These are phyloP conservation scores for Brienomyrus brachyistius DNA, from an alignment of 2,113 vertebrate genomes.

Conservation along the genomic window DNA sequence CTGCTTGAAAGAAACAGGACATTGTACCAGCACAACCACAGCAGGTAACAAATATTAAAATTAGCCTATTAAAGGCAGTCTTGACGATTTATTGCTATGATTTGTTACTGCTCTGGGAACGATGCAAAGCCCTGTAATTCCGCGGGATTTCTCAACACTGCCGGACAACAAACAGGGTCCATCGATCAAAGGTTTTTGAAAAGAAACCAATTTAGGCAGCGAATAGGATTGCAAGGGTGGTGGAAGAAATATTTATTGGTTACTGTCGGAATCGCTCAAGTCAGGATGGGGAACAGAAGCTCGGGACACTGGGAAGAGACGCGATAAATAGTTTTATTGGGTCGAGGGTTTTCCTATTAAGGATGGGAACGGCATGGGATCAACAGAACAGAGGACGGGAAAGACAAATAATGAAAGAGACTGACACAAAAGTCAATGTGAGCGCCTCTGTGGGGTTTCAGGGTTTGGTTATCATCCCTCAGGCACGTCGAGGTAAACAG, in stretches of 20 bases:
- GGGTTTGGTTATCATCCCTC: not conserved
- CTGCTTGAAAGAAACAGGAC: not conserved
- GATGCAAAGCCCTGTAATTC: not conserved
- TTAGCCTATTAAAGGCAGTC: not conserved
- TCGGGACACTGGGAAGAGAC: not conserved
- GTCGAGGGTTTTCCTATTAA: not conserved
- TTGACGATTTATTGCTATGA: not conserved
- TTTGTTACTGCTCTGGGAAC: not conserved
- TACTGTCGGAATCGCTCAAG: not conserved
- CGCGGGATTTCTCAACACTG: not conserved
- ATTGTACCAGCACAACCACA: not conserved
- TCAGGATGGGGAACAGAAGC: not conserved
- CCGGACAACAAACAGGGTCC: not conserved
- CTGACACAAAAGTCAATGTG: not conserved
- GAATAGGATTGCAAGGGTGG: not conserved
- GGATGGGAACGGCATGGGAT: not conserved
- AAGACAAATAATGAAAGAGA: not conserved
- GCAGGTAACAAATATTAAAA: not conserved
- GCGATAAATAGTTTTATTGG: not conserved
- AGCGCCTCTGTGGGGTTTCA: not conserved
- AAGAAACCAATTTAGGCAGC: not conserved
- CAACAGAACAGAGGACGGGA: not conserved
- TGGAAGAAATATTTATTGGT: slow-evolving; percentile 1
- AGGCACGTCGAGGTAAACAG: not conserved
- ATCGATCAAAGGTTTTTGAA: not conserved